Evolutionary conservation across 2,888 invertebrate genomes (phyloP), one percentile per base, ranked within the genome.

Genomic region (Rhorus exstirpatorius): DNA sequence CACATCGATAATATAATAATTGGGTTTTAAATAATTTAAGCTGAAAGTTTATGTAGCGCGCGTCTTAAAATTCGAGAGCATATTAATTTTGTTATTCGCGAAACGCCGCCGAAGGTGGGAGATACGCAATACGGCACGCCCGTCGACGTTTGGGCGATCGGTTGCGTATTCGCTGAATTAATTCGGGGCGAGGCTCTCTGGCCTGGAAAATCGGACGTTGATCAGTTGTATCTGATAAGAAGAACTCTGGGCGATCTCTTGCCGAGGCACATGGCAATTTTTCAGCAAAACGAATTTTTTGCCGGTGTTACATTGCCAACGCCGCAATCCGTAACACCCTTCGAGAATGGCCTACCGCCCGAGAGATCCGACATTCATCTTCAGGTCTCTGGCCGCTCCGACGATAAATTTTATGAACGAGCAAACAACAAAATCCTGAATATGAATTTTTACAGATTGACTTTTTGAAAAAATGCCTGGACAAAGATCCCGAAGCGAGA

Each of bases 141-240:
- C 0, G 98, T 99, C 0, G 99, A 99, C 93, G 97, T 99, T 3
- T 99, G 99, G 99, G 99, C 99, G 67, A 98, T 99, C 87, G 99
- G 98, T 31, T 98, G 98, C 90, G 97, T 98, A 4, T 96, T 97
- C 91, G 98, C 98, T 3, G 98, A 98, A 93, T 93, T 98, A 71
- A 95, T 98, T 68, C 95, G 96, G 65, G 98, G 98, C 14, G 98
- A 98, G 93, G 98, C 99, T 0, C 92, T 99, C 31, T 99, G 99
- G 99, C 99, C 99, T 0, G 99, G 99, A 46, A 97, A 99, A 93
- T 99, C 99, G 38, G 99, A 99, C 93, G 97, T 99, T 24, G 99
- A 99, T 94, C 99, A 99, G 93, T 94, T 99, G 72, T 99, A 98
- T 94, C 95, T 99, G 88, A 99, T 99, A 91, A 95, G 98, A 90